These are phyloP conservation scores for Spea multiplicata DNA, from an alignment of 2,113 vertebrate genomes.

Conservation along the genomic window DNA sequence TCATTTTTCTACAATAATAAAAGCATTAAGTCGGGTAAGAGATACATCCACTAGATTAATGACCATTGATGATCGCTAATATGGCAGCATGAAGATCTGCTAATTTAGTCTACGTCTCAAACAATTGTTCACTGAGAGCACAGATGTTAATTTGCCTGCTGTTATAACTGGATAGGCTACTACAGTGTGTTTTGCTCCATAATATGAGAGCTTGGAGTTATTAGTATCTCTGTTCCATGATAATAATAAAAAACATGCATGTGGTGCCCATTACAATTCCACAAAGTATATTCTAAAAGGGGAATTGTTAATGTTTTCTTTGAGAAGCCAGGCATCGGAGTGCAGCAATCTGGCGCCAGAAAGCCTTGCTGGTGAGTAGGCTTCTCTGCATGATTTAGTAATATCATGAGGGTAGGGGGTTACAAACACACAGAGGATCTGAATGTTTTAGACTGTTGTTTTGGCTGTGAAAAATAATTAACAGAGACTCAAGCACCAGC, in stretches of 20 bases:
- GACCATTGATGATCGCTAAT: background rate
- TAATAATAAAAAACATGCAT: slow-evolving; percentile 29
- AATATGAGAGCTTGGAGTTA: slow-evolving; percentile 23
- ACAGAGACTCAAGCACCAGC: slow-evolving; percentile 37
- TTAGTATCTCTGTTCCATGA: slow-evolving; percentile 17
- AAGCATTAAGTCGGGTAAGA: background rate
- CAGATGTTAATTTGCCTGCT: slow-evolving; percentile 27
- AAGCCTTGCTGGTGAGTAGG: slow-evolving; percentile 23
- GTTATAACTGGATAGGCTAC: background rate
- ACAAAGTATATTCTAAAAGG: slow-evolving; percentile 11
- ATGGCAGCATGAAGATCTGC: slow-evolving; percentile 7
- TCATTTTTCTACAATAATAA: background rate
- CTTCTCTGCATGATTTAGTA: slow-evolving; percentile 44
- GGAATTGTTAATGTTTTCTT: slow-evolving; percentile 32
- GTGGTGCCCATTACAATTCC: slow-evolving; percentile 30
- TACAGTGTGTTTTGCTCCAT: background rate
- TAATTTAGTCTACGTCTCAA: background rate
- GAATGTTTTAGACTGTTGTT: slow-evolving; percentile 39
- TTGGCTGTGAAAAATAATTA: slow-evolving; percentile 47
- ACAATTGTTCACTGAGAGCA: slow-evolving; percentile 5
- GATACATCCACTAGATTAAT: background rate
- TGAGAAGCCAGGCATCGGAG: slow-evolving; percentile 28
- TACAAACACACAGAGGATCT: background rate
- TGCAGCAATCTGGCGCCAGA: slow-evolving; percentile 43
- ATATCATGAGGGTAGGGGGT: slow-evolving; percentile 36